Percentiles rank a stretch among this genome's conserved stretches.
These are phyloP conservation scores for Bembecia ichneumoniformis DNA, from an alignment of 2,888 invertebrate genomes.

Conservation along the genomic window DNA sequence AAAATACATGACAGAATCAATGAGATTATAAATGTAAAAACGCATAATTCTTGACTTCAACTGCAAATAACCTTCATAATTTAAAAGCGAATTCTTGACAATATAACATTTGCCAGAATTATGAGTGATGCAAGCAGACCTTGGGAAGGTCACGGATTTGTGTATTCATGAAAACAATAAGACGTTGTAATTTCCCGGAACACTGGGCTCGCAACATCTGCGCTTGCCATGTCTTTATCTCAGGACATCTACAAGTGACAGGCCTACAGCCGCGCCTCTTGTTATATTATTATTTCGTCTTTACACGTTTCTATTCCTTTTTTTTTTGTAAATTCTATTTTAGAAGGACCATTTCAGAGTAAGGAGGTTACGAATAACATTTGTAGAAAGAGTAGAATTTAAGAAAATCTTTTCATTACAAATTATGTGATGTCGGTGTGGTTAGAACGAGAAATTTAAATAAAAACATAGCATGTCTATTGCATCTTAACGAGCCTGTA, in stretches of 20 bases:
- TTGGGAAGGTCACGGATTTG: conserved; percentile 42
- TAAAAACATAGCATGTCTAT: no score
- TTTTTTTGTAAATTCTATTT: background rate
- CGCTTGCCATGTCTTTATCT: conserved; percentile 54
- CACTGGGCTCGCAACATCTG: conserved; percentile 40
- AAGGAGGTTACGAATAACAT: no score
- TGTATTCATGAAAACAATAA: conserved; percentile 38
- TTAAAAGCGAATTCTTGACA: background rate
- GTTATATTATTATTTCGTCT: conserved; percentile 6
- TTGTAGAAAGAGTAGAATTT: no score
- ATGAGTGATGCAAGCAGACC: conserved; percentile 22
- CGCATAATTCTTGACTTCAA: background rate
- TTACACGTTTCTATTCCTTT: background rate
- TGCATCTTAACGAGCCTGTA: no score
- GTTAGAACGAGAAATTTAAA: no score
- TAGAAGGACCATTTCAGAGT: background rate
- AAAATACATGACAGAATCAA: no score
- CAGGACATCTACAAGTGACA: conserved; percentile 36
- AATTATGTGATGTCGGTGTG: no score
- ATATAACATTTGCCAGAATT: conserved; percentile 14
- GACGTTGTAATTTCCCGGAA: conserved; percentile 35
- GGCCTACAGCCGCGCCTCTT: conserved; percentile 20
- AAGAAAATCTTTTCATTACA: no score
- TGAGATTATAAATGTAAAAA: no score
- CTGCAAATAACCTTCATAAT: background rate